A percentile compares a stretch with the other conserved stretches of the same genome.
These are phyloP conservation scores for Cepaea hortensis DNA, from an alignment of 2,888 invertebrate genomes.

Conservation along the genomic window DNA sequence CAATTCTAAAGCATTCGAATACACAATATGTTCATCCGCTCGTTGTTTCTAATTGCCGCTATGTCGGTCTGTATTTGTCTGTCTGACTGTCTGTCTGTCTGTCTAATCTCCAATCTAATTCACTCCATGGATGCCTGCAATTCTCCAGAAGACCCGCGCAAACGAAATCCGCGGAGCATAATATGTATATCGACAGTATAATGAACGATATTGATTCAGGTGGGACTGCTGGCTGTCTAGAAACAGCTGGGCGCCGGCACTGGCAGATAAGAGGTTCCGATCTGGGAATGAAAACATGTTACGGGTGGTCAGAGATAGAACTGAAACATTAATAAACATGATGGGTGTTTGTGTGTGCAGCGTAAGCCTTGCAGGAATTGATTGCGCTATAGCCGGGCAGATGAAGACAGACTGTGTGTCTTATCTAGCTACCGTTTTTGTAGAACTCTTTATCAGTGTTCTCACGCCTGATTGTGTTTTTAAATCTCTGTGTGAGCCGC, in stretches of 20 bases:
- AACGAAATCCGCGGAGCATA: not conserved
- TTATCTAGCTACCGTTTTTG: too few species aligned
- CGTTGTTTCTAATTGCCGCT: too few species aligned
- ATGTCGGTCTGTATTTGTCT: too few species aligned
- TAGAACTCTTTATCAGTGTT: too few species aligned
- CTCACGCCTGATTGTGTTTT: too few species aligned
- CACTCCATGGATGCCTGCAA: not conserved
- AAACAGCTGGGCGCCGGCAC: constrained; percentile 1
- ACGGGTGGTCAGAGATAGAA: not conserved
- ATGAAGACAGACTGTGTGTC: too few species aligned
- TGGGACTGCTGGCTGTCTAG: not conserved
- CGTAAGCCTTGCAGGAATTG: not conserved
- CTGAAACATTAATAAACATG: not conserved
- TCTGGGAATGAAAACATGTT: not conserved
- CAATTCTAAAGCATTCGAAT: too few species aligned
- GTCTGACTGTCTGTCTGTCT: too few species aligned
- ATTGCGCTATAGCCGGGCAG: too few species aligned
- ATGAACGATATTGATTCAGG: constrained; percentile 3
- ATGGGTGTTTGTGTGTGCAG: not conserved
- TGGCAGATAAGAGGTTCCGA: not conserved
- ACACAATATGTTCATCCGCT: too few species aligned
- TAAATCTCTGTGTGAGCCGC: too few species aligned
- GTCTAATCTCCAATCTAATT: not conserved
- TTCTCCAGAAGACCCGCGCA: not conserved
- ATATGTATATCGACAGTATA: not conserved